Percentiles rank a stretch among this genome's conserved stretches.
phyloP scores from a whole-genome alignment of 2,113 vertebrate species.

The Pelvicachromis taeniatus region DNA sequence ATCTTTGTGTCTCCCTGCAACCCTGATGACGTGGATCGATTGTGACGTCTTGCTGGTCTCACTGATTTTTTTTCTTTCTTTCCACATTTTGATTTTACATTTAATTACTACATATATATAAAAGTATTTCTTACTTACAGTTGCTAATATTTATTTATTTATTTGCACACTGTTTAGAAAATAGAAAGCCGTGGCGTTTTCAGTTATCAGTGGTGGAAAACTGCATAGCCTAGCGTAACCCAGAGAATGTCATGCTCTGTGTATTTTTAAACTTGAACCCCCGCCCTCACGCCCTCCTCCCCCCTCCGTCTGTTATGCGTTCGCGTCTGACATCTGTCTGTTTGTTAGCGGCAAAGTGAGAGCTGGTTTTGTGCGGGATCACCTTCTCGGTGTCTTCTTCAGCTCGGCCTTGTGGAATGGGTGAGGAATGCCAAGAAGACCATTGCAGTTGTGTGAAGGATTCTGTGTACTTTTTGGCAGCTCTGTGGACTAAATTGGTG shows the following conservation, averaged over 20 bases:
- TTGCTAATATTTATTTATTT: neutral
- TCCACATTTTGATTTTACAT: neutral
- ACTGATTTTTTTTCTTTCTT: neutral
- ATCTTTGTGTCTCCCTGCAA: neutral
- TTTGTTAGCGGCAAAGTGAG: conserved; percentile 57
- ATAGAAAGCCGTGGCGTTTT: neutral
- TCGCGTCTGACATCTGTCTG: conserved; percentile 72
- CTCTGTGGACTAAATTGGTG: rapidly evolving
- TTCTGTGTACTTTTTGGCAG: neutral
- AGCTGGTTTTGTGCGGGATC: conserved; percentile 59
- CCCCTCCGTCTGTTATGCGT: conserved; percentile 58
- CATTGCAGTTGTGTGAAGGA: neutral
- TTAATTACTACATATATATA: neutral
- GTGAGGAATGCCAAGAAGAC: neutral
- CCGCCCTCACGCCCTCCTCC: conserved; percentile 14
- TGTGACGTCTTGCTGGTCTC: neutral
- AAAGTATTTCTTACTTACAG: neutral
- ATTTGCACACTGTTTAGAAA: rapidly evolving
- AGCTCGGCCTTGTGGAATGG: neutral
- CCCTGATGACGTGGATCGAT: neutral
- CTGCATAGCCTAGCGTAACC: neutral
- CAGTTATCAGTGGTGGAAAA: neutral
- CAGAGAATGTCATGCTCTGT: conserved; percentile 38
- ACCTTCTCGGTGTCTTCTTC: conserved; percentile 69
- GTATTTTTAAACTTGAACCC: conserved; percentile 66